Conservation (phyloP, 2,888 invertebrate species). For the Lydus trimaculatus region DNA sequence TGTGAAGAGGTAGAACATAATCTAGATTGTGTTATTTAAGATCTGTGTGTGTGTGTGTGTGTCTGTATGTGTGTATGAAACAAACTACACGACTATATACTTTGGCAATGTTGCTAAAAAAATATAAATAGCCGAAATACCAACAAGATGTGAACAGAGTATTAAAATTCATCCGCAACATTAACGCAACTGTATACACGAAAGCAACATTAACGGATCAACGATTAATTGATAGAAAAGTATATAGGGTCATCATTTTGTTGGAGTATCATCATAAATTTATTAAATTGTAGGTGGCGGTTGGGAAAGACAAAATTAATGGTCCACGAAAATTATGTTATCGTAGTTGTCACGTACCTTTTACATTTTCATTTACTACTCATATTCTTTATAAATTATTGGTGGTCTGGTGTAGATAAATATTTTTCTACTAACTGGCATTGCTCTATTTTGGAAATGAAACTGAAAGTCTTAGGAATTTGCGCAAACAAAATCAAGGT, state of each 20-base stretch:
- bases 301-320: not conserved
- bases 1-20: not conserved
- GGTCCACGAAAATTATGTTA: not conserved
- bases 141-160: not conserved
- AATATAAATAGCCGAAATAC: not conserved
- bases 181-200: no score
- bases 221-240: not conserved
- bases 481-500: not conserved
- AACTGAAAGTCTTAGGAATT: not conserved
- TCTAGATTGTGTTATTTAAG: not conserved
- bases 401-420: not conserved
- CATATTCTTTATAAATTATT: not conserved
- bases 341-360: not conserved
- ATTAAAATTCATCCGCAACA: no score
- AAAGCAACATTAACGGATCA: no score
- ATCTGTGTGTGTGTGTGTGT: no score
- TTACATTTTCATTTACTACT: not conserved
- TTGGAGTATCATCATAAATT: not conserved
- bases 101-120: not conserved
- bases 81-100: not conserved
- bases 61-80: no score
- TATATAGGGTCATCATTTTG: not conserved
- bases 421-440: not conserved
- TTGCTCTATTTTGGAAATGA: not conserved
- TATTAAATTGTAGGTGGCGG: not conserved